These are phyloP conservation scores for Garrulus glandarius DNA, from an alignment of 2,797 vertebrate genomes.

Conservation along the genomic window DNA sequence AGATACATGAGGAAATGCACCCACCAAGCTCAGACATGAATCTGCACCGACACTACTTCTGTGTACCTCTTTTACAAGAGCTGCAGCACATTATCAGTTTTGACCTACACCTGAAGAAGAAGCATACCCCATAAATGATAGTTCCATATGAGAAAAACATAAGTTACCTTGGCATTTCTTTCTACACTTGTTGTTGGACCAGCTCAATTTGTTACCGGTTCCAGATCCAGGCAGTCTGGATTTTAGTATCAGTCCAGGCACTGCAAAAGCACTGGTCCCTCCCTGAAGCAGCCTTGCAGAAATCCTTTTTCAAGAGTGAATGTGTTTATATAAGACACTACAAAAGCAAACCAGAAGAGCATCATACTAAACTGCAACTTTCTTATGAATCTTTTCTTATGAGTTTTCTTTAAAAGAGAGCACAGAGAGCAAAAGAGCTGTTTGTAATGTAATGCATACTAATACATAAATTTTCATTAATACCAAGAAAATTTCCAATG, in stretches of 20 bases:
- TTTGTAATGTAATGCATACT: not conserved
- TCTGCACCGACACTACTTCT: not conserved
- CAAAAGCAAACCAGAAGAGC: not conserved
- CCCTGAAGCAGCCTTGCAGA: not conserved
- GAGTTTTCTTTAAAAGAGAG: not conserved
- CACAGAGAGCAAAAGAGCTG: not conserved
- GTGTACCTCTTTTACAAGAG: not conserved
- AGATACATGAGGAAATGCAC: not conserved
- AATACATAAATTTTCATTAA: constrained; percentile 40
- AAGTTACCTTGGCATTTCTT: constrained; percentile 14
- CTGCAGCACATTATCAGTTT: not conserved
- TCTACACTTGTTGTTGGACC: not conserved
- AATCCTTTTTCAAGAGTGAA: not conserved
- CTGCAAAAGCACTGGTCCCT: not conserved
- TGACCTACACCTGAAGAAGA: not conserved
- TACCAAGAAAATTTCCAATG: not conserved
- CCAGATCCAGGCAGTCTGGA: not conserved
- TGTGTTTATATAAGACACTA: not conserved
- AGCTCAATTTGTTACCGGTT: not conserved
- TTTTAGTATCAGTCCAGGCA: not conserved
- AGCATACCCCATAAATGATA: not conserved
- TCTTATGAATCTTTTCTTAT: not conserved
- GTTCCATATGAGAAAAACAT: not conserved
- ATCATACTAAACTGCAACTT: not conserved
- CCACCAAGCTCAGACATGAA: not conserved